Evolutionary conservation across 2,888 invertebrate species (phyloP).

Genomic region (Drosophila recens): DNA sequence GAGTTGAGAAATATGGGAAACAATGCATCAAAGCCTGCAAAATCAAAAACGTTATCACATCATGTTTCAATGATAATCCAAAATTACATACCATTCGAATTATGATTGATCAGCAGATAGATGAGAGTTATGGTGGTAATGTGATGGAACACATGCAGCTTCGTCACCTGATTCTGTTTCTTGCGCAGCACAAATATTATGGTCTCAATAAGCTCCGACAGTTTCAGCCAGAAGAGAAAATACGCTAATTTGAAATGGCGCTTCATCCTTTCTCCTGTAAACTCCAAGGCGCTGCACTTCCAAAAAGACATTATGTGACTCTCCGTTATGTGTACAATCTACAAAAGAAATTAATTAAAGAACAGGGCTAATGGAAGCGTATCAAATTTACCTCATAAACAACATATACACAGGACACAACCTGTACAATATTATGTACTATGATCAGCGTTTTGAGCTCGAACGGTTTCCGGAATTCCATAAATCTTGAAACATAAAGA

Average conservation of each 20-base stretch:
- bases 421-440: constrained; percentile 93
- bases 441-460: constrained; percentile 89
- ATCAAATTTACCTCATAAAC: constrained; percentile 61
- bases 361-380: background rate
- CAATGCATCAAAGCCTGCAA: constrained; percentile 88
- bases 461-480: constrained; percentile 90
- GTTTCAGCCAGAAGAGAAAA: constrained; percentile 88
- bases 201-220: constrained; percentile 89
- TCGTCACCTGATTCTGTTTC: constrained; percentile 90
- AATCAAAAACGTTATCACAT: background rate
- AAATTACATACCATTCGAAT: constrained; percentile 87
- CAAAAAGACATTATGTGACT: constrained; percentile 60
- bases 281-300: constrained; percentile 59
- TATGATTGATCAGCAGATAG: constrained; percentile 88
- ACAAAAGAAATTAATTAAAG: background rate
- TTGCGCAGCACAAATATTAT: constrained; percentile 90
- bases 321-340: constrained; percentile 72
- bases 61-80: too few relatives aligned
- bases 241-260: constrained; percentile 86
- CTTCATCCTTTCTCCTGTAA: constrained; percentile 42
- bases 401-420: constrained; percentile 84
- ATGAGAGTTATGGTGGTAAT: constrained; percentile 87
- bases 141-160: constrained; percentile 91
- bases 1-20: constrained; percentile 89
- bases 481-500: constrained; percentile 84